These are phyloP conservation scores for Silurus meridionalis DNA, from an alignment of 2,113 vertebrate genomes.

Conservation along the genomic window DNA sequence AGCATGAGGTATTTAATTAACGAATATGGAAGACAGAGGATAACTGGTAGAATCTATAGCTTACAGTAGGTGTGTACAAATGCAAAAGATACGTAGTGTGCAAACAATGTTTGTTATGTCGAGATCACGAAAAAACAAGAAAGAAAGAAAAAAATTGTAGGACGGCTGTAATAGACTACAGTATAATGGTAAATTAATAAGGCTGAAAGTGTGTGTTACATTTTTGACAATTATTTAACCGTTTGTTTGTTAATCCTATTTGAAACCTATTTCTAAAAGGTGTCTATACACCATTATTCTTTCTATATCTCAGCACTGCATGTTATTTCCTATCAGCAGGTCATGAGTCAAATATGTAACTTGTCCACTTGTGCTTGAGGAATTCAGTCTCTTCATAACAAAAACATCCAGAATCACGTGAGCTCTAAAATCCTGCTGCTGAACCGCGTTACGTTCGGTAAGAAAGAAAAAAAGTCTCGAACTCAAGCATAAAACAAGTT, in stretches of 20 bases:
- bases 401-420: not conserved
- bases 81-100: no score
- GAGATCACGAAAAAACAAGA: no score
- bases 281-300: not conserved
- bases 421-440: not conserved
- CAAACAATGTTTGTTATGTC: no score
- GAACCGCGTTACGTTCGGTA: not conserved
- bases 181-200: not conserved
- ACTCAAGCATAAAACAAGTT: constrained; percentile 17
- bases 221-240: not conserved
- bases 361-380: not conserved
- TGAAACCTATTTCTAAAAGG: not conserved
- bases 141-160: no score
- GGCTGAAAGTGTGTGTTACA: not conserved
- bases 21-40: no score
- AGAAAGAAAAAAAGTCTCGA: not conserved
- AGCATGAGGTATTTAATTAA: no score
- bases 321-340: not conserved
- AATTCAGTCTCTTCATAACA: not conserved
- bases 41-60: no score
- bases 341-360: not conserved
- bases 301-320: not conserved
- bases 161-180: no score
- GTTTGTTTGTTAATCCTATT: not conserved
- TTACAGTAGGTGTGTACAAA: no score